Percentiles rank a stretch among this genome's conserved stretches.
phyloP scores from a whole-genome alignment of 2,888 invertebrate species.

The Caenorhabditis sulstoni region DNA sequence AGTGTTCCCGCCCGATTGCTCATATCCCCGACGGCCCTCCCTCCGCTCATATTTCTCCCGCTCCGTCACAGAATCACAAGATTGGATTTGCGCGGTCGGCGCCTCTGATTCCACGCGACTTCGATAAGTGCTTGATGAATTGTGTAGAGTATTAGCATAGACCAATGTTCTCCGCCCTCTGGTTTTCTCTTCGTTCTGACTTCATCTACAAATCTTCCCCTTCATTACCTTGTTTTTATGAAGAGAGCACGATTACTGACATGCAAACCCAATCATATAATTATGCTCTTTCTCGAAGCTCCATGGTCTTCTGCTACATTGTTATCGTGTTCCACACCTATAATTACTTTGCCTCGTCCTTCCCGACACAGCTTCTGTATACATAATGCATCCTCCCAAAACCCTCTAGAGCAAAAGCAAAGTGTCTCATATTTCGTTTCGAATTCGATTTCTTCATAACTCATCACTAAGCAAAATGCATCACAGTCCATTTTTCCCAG shows the following conservation, averaged over 20 bases:
- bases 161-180: not conserved
- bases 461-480: not conserved
- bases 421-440: not conserved
- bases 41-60: conserved; percentile 9
- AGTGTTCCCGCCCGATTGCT: conserved; percentile 48
- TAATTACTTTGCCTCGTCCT: not conserved
- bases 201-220: conserved; percentile 5
- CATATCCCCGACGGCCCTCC: conserved; percentile 25
- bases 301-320: not conserved
- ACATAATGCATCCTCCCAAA: conserved; percentile 12
- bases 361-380: conserved; percentile 29
- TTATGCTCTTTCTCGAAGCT: conserved; percentile 9
- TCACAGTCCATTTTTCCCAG: not conserved
- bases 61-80: conserved; percentile 48
- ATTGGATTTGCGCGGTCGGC: conserved; percentile 35
- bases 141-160: conserved; percentile 28
- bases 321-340: not conserved
- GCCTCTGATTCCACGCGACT: not conserved
- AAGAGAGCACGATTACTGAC: not conserved
- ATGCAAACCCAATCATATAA: conserved; percentile 8
- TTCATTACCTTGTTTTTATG: not conserved
- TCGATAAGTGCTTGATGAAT: conserved; percentile 14
- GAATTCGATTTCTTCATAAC: conserved; percentile 22
- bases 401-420: conserved; percentile 19
- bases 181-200: not conserved